A percentile compares a stretch with the other conserved stretches of the same genome.
These are phyloP conservation scores for Porites lobata DNA, from an alignment of 92 coral and sea anemone genomes.

Conservation along the genomic window DNA sequence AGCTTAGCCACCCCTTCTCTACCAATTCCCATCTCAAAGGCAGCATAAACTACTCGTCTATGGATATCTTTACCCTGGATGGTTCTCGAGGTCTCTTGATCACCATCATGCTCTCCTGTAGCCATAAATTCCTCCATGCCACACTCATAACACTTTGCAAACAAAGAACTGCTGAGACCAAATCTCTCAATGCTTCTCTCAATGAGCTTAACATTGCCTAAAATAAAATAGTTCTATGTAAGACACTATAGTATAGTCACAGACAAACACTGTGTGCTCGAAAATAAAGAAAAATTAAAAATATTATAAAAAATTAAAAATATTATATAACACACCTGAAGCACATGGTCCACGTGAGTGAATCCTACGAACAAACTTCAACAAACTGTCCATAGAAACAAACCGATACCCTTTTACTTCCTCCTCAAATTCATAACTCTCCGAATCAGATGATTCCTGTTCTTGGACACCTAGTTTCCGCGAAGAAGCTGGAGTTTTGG, in stretches of 20 bases:
- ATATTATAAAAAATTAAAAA: slow-evolving; percentile 12
- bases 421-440: slow-evolving; percentile 24
- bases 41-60: slow-evolving; percentile 42
- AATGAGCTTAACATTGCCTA: slow-evolving; percentile 45
- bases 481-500: slow-evolving; percentile 1
- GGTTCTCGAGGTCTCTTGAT: slow-evolving; percentile 51
- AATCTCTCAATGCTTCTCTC: slow-evolving; percentile 35
- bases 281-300: neutral
- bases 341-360: slow-evolving; percentile 32
- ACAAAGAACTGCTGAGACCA: slow-evolving; percentile 55
- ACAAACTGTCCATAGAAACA: slow-evolving; percentile 34
- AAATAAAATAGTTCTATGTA: neutral
- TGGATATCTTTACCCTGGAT: slow-evolving; percentile 64
- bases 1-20: slow-evolving; percentile 67
- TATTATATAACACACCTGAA: neutral
- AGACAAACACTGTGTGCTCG: neutral
- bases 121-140: slow-evolving; percentile 59
- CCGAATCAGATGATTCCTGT: slow-evolving; percentile 7
- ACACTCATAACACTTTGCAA: slow-evolving; percentile 48
- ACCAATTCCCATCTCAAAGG: slow-evolving; percentile 52
- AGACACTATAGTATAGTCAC: neutral
- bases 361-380: slow-evolving; percentile 31
- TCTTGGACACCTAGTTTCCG: neutral
- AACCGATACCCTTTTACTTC: slow-evolving; percentile 47
- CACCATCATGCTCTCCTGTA: slow-evolving; percentile 57